phyloP scores from a whole-genome alignment of 2,888 invertebrate species.

The Tetrapedia diversipes region DNA sequence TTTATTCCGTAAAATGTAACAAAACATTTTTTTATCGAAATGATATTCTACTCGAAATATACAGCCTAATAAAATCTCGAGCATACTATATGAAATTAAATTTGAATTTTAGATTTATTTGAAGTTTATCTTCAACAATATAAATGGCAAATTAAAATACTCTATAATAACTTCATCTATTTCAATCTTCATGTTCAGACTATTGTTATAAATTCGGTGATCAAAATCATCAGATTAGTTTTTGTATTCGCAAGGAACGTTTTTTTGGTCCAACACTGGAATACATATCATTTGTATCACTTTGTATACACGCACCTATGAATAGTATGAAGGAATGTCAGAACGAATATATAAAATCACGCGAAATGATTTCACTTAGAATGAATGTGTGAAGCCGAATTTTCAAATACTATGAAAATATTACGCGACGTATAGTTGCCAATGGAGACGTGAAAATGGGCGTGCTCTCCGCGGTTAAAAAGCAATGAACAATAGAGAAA shows the following conservation, averaged over 20 bases:
- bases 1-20: neutral
- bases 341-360: neutral
- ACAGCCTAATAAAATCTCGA: neutral
- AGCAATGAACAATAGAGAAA: conserved; percentile 20
- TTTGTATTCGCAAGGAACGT: conserved; percentile 19
- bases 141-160: conserved; percentile 2
- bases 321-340: neutral
- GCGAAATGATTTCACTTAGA: neutral
- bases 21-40: neutral
- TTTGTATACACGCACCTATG: neutral
- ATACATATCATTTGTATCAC: conserved; percentile 13
- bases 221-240: conserved; percentile 22
- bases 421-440: conserved; percentile 67
- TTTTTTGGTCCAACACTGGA: neutral
- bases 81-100: neutral
- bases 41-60: too few relatives aligned
- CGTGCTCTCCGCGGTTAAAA: conserved; percentile 61
- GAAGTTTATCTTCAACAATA: neutral
- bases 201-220: conserved; percentile 23
- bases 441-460: conserved; percentile 73
- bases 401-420: conserved; percentile 48
- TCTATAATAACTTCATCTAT: conserved; percentile 14
- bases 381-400: neutral
- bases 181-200: conserved; percentile 31
- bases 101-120: neutral